These are phyloP conservation scores for Argyrosomus japonicus DNA, from an alignment of 2,113 vertebrate genomes.

Conservation along the genomic window DNA sequence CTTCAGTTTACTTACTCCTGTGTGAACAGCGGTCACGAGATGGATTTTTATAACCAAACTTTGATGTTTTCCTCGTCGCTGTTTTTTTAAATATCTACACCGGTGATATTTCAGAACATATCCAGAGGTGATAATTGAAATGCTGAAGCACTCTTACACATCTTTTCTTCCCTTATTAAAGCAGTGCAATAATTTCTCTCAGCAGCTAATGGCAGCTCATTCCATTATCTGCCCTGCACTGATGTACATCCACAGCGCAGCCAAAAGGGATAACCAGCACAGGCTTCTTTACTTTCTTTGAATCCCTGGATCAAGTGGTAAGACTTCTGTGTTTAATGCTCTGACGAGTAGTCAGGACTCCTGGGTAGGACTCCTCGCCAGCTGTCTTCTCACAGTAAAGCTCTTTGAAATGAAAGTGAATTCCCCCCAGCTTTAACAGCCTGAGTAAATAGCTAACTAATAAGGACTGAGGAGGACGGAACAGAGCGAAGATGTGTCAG, in stretches of 20 bases:
- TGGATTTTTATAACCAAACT: not conserved
- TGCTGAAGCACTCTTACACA: constrained; percentile 23
- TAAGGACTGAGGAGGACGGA: constrained; percentile 44
- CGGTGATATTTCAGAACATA: constrained; percentile 41
- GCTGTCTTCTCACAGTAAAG: constrained; percentile 57
- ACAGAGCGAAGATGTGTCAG: constrained; percentile 40
- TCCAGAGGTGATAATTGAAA: constrained; percentile 60
- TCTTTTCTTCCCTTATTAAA: constrained; percentile 62
- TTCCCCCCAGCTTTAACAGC: constrained; percentile 51
- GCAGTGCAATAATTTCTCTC: constrained; percentile 42
- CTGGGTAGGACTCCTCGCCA: constrained; percentile 60
- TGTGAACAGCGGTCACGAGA: not conserved
- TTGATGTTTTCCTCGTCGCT: not conserved
- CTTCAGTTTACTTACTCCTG: not conserved
- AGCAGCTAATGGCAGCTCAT: constrained; percentile 51
- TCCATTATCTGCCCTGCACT: constrained; percentile 44
- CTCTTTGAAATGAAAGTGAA: constrained; percentile 72
- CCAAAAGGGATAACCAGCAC: constrained; percentile 57
- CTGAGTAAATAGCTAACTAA: constrained; percentile 67
- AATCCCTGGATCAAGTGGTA: constrained; percentile 73
- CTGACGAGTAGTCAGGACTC: constrained; percentile 55
- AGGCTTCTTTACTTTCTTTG: constrained; percentile 62
- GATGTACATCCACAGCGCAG: constrained; percentile 55
- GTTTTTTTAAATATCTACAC: not conserved
- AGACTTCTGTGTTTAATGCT: constrained; percentile 65